phyloP scores from a whole-genome alignment of 2,888 invertebrate species.

The Cataglyphis rosenhaueri region DNA sequence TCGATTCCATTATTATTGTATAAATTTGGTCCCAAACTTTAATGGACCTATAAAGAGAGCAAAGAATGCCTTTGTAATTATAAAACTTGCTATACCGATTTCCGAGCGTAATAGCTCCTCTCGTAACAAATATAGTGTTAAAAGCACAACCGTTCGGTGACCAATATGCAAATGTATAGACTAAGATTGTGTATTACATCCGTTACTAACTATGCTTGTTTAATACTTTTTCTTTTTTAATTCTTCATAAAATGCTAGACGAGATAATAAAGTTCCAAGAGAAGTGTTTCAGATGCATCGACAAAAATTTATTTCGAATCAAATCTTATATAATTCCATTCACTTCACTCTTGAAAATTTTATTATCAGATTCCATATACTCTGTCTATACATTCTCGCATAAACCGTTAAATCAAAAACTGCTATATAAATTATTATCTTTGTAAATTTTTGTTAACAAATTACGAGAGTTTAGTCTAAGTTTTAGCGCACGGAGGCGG shows the following conservation, averaged over 20 bases:
- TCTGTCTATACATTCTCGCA: constrained; percentile 67
- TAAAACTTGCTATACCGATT: constrained; percentile 19
- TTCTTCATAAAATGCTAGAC: not conserved
- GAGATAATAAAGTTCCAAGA: constrained; percentile 1
- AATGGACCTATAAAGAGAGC: not conserved
- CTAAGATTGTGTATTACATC: constrained; percentile 45
- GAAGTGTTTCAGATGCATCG: not conserved
- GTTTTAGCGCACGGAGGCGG: constrained; percentile 15
- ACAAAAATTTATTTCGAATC: constrained; percentile 28
- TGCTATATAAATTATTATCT: constrained; percentile 74
- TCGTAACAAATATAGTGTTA: constrained; percentile 45
- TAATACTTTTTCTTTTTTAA: not conserved
- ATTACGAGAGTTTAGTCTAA: constrained; percentile 67
- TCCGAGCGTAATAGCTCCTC: constrained; percentile 16
- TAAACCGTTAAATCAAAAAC: constrained; percentile 64
- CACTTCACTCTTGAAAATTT: constrained; percentile 12
- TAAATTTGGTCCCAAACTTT: too few relatives aligned
- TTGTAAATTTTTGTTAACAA: constrained; percentile 73
- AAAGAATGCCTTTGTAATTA: not conserved
- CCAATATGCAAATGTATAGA: constrained; percentile 65
- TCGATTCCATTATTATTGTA: too few relatives aligned
- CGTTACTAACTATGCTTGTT: constrained; percentile 11
- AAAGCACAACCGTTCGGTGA: constrained; percentile 58
- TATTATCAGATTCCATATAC: constrained; percentile 32
- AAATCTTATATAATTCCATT: not conserved